Evolutionary conservation across 2,888 invertebrate genomes (phyloP).

Genomic region (Pycnomerus fuliginosus): DNA sequence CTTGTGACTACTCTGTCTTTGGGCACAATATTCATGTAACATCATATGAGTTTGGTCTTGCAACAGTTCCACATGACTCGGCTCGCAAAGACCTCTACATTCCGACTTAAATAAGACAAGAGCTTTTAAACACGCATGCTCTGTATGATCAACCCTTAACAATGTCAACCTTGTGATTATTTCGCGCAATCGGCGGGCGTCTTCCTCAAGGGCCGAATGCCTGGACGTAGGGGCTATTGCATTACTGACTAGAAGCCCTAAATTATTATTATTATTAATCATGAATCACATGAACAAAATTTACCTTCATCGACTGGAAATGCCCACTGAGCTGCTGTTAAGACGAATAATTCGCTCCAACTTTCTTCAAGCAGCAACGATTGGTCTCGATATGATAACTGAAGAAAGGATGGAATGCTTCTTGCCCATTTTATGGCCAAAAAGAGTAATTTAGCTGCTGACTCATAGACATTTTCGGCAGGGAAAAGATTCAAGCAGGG

Average conservation of each 20-base stretch:
- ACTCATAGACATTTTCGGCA: constrained; percentile 65
- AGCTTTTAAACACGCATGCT: constrained; percentile 83
- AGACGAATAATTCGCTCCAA: constrained; percentile 81
- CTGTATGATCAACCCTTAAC: constrained; percentile 74
- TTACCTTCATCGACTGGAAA: constrained; percentile 73
- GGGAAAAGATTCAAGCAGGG: constrained; percentile 57
- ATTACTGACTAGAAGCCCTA: constrained; percentile 46
- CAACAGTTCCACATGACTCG: constrained; percentile 62
- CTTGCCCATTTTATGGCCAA: constrained; percentile 79
- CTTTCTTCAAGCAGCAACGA: constrained; percentile 71
- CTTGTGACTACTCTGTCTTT: constrained; percentile 47
- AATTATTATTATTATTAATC: no score
- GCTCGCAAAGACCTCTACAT: constrained; percentile 62
- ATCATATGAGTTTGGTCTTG: constrained; percentile 81
- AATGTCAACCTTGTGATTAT: constrained; percentile 65
- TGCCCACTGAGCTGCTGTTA: constrained; percentile 81
- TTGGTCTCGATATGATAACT: constrained; percentile 71
- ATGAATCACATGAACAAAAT: constrained; percentile 2
- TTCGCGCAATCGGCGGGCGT: constrained; percentile 62
- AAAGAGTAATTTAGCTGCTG: constrained; percentile 74
- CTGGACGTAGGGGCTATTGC: constrained; percentile 56
- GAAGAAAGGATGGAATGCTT: constrained; percentile 71
- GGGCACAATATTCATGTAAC: constrained; percentile 69
- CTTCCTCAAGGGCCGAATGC: constrained; percentile 58
- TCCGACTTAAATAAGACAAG: constrained; percentile 79